Evolutionary conservation across 1,140 invertebrate species (phyloP).

Genomic region (Phthorimaea operculella): DNA sequence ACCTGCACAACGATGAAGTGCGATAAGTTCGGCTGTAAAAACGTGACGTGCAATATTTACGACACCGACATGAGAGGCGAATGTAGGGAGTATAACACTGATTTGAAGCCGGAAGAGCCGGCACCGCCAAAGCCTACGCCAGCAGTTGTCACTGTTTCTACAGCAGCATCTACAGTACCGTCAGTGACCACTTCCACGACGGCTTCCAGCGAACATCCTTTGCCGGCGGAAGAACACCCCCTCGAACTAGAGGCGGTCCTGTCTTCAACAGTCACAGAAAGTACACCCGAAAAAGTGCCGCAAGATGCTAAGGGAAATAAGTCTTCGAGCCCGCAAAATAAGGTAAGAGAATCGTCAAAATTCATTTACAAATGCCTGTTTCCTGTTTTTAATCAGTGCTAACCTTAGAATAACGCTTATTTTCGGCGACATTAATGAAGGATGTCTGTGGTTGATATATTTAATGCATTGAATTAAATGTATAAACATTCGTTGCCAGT

Average conservation of each 20-base stretch:
- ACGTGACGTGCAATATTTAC: slow-evolving; percentile 60
- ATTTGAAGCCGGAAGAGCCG: slow-evolving; percentile 28
- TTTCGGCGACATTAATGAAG: no score
- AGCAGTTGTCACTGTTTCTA: not conserved
- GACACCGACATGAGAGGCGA: slow-evolving; percentile 60
- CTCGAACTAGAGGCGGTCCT: slow-evolving; percentile 40
- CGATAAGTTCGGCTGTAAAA: slow-evolving; percentile 43
- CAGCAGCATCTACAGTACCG: not conserved
- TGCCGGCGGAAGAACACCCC: slow-evolving; percentile 30
- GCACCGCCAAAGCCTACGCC: slow-evolving; percentile 11
- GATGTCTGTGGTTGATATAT: no score
- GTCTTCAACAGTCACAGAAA: slow-evolving; percentile 35
- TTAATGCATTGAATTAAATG: no score
- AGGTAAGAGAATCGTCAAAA: slow-evolving; percentile 7
- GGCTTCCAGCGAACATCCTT: slow-evolving; percentile 10
- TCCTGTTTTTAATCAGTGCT: no score
- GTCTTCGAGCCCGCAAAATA: slow-evolving; percentile 5
- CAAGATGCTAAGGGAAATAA: not conserved
- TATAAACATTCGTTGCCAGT: no score
- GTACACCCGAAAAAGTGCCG: not conserved
- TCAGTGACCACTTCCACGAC: not conserved
- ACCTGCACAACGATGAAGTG: slow-evolving; percentile 59
- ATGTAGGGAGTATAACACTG: slow-evolving; percentile 53
- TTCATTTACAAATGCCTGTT: no score
- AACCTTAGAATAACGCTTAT: no score